These are phyloP conservation scores for Amphiura filiformis DNA, from an alignment of 35 echinoderm and acorn worm genomes.

Conservation along the genomic window DNA sequence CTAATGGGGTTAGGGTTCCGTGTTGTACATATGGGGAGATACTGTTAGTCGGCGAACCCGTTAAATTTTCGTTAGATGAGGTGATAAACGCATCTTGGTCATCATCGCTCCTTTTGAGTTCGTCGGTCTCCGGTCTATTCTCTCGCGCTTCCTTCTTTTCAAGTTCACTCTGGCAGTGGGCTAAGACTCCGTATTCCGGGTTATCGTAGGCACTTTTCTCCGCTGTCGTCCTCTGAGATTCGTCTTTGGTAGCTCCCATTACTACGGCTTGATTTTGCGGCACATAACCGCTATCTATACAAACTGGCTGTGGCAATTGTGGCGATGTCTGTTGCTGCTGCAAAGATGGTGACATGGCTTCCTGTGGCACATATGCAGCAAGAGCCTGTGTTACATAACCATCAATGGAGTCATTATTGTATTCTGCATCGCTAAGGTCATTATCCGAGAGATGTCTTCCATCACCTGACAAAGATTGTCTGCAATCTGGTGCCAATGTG, in stretches of 20 bases:
- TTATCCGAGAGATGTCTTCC: too few relatives aligned
- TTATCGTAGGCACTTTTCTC: background rate
- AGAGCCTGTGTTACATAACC: background rate
- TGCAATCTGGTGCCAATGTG: too few relatives aligned
- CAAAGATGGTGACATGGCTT: too few relatives aligned
- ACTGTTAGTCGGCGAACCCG: background rate
- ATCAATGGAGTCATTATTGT: background rate
- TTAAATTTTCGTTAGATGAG: background rate
- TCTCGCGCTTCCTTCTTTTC: too few relatives aligned
- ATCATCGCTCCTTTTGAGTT: background rate
- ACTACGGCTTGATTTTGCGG: background rate
- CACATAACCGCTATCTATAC: background rate
- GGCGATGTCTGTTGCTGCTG: too few relatives aligned
- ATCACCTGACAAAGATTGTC: too few relatives aligned
- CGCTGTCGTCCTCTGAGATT: background rate
- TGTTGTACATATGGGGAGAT: background rate
- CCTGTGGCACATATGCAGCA: too few relatives aligned
- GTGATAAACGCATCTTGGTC: background rate
- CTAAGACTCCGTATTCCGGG: background rate
- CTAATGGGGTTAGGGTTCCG: background rate
- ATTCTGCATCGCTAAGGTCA: background rate
- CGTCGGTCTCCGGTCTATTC: background rate
- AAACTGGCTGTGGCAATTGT: background rate
- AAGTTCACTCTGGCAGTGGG: background rate
- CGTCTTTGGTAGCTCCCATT: background rate